Conservation (phyloP, 2,113 vertebrate genomes). For the Ceyx melanurus region DNA sequence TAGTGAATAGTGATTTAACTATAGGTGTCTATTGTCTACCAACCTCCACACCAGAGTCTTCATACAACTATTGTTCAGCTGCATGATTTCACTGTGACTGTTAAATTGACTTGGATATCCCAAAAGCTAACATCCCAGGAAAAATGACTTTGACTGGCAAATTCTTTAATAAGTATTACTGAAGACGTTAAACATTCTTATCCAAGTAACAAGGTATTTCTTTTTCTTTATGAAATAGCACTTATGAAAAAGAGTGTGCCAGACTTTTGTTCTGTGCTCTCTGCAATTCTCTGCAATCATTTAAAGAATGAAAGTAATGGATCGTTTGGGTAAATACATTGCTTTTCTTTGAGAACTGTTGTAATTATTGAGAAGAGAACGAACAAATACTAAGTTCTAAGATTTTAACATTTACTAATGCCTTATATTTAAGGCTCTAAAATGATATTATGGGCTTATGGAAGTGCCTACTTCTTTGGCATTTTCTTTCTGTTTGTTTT, state of each 20-base stretch:
- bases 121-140: neutral
- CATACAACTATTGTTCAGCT: neutral
- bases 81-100: neutral
- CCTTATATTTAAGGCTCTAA: neutral
- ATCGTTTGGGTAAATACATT: neutral
- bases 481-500: neutral
- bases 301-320: neutral
- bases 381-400: neutral
- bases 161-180: neutral
- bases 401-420: neutral
- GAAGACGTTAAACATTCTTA: neutral
- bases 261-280: neutral
- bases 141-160: neutral
- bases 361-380: neutral
- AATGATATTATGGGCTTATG: neutral
- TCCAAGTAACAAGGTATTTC: neutral
- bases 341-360: neutral
- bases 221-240: neutral
- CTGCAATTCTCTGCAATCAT: neutral
- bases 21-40: neutral
- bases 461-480: neutral
- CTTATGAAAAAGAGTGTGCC: neutral
- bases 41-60: neutral
- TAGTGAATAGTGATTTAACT: neutral
- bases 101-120: neutral